Evolutionary conservation across 2,888 invertebrate genomes (phyloP).

Genomic region (Elmis aenea): DNA sequence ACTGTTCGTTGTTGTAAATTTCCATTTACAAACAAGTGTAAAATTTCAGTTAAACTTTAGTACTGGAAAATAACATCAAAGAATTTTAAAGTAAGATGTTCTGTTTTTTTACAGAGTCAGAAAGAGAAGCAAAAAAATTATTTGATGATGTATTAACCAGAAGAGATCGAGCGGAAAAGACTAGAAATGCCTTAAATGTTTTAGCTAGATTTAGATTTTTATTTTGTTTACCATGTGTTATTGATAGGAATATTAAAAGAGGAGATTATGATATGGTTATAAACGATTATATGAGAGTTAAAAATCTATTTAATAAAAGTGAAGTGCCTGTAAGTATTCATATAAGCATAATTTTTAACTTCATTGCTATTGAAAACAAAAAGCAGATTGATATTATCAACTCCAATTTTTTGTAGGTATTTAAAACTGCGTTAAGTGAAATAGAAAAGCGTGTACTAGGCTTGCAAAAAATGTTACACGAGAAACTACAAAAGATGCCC

Average conservation of each 20-base stretch:
- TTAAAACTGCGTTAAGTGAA: slow-evolving; percentile 83
- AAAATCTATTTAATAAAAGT: slow-evolving; percentile 90
- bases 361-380: too few relatives aligned
- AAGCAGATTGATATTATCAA: too few relatives aligned
- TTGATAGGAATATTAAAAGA: slow-evolving; percentile 87
- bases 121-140: slow-evolving; percentile 83
- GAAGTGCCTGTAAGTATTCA: slow-evolving; percentile 65
- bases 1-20: too few relatives aligned
- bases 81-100: slow-evolving; percentile 2
- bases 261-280: slow-evolving; percentile 97
- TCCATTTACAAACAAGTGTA: too few relatives aligned
- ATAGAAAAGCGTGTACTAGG: slow-evolving; percentile 83
- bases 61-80: slow-evolving; percentile 1
- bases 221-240: slow-evolving; percentile 91
- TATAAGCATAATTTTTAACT: neutral
- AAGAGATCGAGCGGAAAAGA: slow-evolving; percentile 93
- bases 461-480: slow-evolving; percentile 74
- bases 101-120: slow-evolving; percentile 67
- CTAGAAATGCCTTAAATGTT: slow-evolving; percentile 88
- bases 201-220: slow-evolving; percentile 91
- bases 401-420: slow-evolving; percentile 59
- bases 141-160: slow-evolving; percentile 89
- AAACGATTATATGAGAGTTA: slow-evolving; percentile 94
- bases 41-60: too few relatives aligned
- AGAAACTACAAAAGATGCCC: slow-evolving; percentile 84